Evolutionary conservation across 2,797 vertebrate genomes (phyloP).

Genomic region (Sebastes hubbsi): DNA sequence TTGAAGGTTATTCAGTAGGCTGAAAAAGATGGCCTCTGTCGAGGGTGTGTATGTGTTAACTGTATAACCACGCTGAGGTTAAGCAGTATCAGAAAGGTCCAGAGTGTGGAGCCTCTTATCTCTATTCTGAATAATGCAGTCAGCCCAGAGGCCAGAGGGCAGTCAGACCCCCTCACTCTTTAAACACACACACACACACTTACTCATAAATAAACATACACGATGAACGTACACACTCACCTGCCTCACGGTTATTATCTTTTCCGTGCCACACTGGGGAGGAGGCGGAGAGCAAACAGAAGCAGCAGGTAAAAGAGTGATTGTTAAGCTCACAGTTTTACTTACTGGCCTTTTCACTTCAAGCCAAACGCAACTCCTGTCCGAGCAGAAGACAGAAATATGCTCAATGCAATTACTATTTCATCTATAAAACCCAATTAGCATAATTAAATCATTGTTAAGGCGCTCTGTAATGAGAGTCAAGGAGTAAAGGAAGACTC

Average conservation of each 20-base stretch:
- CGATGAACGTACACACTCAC: slow-evolving; percentile 10
- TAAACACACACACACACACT: slow-evolving; percentile 8
- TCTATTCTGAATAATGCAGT: slow-evolving; percentile 60
- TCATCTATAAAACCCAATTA: slow-evolving; percentile 34
- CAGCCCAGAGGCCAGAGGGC: slow-evolving; percentile 31
- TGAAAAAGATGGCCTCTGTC: slow-evolving; percentile 36
- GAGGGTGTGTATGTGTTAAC: slow-evolving; percentile 6
- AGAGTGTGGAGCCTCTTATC: slow-evolving; percentile 57
- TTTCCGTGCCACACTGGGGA: not conserved
- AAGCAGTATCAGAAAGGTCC: slow-evolving; percentile 48
- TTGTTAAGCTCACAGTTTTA: not conserved
- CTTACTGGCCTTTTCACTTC: slow-evolving; percentile 26
- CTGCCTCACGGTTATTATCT: slow-evolving; percentile 26
- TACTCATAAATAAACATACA: slow-evolving; percentile 28
- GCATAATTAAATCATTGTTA: slow-evolving; percentile 25
- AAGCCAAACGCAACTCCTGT: not conserved
- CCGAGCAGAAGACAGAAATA: not conserved
- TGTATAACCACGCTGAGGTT: slow-evolving; percentile 31
- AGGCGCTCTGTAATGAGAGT: not conserved
- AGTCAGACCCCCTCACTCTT: slow-evolving; percentile 2
- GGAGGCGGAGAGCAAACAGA: not conserved
- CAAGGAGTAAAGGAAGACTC: not conserved
- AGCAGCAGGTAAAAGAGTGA: not conserved
- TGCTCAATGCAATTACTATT: slow-evolving; percentile 18
- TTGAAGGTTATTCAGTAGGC: slow-evolving; percentile 51